phyloP scores from a whole-genome alignment of 2,113 vertebrate genomes.

The Ahaetulla prasina region DNA sequence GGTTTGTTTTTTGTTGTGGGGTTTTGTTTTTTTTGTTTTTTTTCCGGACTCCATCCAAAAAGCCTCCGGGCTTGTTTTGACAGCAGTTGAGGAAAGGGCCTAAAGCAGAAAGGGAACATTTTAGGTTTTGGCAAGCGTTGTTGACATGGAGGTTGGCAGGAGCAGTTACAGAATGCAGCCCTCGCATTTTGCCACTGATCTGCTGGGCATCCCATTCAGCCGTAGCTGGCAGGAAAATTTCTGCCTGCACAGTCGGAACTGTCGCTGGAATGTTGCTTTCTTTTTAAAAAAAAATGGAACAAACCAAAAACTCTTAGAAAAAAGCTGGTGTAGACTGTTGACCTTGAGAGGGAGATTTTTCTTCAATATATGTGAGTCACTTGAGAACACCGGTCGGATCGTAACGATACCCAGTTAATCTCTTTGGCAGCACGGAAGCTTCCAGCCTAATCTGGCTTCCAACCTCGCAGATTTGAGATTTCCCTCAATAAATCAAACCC shows the following conservation, averaged over 20 bases:
- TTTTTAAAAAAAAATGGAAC: background rate
- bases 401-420: background rate
- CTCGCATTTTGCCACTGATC: background rate
- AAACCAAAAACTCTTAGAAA: background rate
- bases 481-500: too few relatives aligned
- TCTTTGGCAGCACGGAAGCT: too few relatives aligned
- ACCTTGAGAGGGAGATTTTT: background rate
- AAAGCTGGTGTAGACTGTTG: background rate
- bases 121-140: background rate
- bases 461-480: too few relatives aligned
- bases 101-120: background rate
- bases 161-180: background rate
- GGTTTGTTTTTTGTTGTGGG: fast-evolving
- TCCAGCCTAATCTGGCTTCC: too few relatives aligned
- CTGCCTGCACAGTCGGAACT: background rate
- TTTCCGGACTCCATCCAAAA: background rate
- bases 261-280: background rate
- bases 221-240: background rate
- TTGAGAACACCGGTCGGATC: background rate
- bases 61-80: background rate
- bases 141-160: background rate
- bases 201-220: background rate
- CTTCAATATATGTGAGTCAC: background rate
- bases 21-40: too few relatives aligned
- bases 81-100: background rate